Percentiles rank a stretch among this genome's conserved stretches.
These are phyloP conservation scores for Stegodyphus dumicola DNA, from an alignment of 1,140 invertebrate species.

Conservation along the genomic window DNA sequence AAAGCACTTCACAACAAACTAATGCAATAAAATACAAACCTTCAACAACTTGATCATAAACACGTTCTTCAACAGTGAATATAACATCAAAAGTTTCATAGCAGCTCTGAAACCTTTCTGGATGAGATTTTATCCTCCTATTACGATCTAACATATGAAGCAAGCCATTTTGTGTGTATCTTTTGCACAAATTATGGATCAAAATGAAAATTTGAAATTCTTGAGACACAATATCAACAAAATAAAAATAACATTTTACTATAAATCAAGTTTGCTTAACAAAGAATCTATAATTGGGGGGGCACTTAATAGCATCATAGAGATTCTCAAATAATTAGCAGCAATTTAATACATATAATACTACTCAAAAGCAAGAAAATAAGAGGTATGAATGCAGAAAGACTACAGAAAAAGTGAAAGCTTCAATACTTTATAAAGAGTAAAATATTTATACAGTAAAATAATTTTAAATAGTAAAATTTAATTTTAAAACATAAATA, in stretches of 20 bases:
- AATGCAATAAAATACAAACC: conserved; percentile 66
- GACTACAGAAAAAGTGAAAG: too few species aligned
- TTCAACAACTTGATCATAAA: conserved; percentile 93
- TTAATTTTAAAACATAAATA: too few species aligned
- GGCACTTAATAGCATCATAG: too few species aligned
- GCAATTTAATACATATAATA: too few species aligned
- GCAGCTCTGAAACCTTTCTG: conserved; percentile 93
- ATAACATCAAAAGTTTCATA: conserved; percentile 96
- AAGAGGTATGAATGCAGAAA: too few species aligned
- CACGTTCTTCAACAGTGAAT: conserved; percentile 97
- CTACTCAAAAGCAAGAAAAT: too few species aligned
- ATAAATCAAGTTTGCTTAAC: not conserved
- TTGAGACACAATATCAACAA: not conserved
- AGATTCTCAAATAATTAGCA: too few species aligned
- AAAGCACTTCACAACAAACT: too few species aligned
- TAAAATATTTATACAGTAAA: too few species aligned
- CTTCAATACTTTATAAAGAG: too few species aligned
- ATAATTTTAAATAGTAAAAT: too few species aligned
- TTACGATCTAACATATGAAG: conserved; percentile 99
- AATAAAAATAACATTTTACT: too few species aligned
- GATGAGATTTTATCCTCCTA: conserved; percentile 90
- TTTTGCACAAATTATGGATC: conserved; percentile 66
- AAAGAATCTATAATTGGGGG: not conserved
- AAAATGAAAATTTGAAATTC: conserved; percentile 11
- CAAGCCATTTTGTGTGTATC: conserved; percentile 98